Evolutionary conservation across 2,113 vertebrate genomes (phyloP), one percentile per base, ranked within the genome.

Genomic region (Cathartes aura): DNA sequence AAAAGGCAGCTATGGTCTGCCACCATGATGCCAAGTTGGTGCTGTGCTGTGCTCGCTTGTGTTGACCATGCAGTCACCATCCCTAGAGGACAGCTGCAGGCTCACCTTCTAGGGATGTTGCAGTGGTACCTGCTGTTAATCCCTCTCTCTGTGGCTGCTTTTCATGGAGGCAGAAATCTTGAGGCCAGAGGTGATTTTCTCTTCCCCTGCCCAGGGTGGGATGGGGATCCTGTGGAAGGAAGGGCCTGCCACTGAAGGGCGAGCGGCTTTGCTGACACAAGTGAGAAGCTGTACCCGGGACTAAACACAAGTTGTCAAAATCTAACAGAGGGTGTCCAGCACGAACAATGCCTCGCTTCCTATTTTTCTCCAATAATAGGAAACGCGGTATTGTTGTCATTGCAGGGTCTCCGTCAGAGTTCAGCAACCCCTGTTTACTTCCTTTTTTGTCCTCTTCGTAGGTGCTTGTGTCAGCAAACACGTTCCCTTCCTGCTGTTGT

Each of bases 381-480:
- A 97, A 97, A 73, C 1, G 2, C 3, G 0, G 34, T 34, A 20
- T 81, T 90, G 66, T 73, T 92, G 59, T 90, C 87, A 94, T 34
- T 6, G 3, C 47, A 74, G 50, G 32, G 38, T 76, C 50, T 81
- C 87, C 3, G 12, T 85, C 75, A 72, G 84, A 68, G 81, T 95
- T 96, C 81, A 90, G 82, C 68, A 89, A 56, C 42, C 32, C 40
- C 1, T 56, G 68, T 91, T 96, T 90, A 72, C 32, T 67, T 96
- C 68, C 87, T 72, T 89, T 89, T 74, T 62, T 79, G 66, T 73
- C 18, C 38, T 64, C 60, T 82, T 86, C 79, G 94, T 80, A 71
- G 82, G 82, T 70, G 45, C 74, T 55, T 83, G 34, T 95, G 74
- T 96, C 94, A 96, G 96, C 94, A 93, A 74, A 83, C 74, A 59